Evolutionary conservation across 2,797 vertebrate genomes (phyloP).

Genomic region (Prionace glauca): DNA sequence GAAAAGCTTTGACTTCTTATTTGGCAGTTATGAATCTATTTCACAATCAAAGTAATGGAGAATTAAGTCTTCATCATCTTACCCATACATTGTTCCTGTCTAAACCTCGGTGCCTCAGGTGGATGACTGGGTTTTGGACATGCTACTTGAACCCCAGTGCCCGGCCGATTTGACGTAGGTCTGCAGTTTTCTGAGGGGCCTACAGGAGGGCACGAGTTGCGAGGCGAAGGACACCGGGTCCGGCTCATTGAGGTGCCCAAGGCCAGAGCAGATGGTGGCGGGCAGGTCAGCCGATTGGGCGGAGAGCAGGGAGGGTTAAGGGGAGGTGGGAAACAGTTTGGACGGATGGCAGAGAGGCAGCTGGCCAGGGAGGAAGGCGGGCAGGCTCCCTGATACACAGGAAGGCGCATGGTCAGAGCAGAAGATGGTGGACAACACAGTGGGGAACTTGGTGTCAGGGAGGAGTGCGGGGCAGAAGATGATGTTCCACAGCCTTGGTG

Average conservation of each 20-base stretch:
- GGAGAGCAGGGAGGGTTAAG: not conserved
- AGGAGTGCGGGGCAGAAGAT: not conserved
- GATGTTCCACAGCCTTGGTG: not conserved
- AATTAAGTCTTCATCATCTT: slow-evolving; percentile 43
- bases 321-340: not conserved
- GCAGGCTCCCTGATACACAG: not conserved
- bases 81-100: slow-evolving; percentile 17
- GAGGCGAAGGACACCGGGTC: not conserved
- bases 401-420: not conserved
- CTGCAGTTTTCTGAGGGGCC: not conserved
- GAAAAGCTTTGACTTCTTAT: not conserved
- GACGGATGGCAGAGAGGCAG: not conserved
- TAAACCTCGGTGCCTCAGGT: slow-evolving; percentile 12
- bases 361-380: not conserved
- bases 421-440: not conserved
- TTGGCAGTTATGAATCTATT: not conserved
- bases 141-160: no score
- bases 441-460: no score
- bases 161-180: not conserved
- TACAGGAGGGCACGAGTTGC: not conserved
- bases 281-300: not conserved
- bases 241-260: not conserved
- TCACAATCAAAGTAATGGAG: not conserved
- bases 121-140: not conserved
- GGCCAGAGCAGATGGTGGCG: not conserved